Conservation (phyloP, 2,113 vertebrate genomes). For the Arothron firmamentum region DNA sequence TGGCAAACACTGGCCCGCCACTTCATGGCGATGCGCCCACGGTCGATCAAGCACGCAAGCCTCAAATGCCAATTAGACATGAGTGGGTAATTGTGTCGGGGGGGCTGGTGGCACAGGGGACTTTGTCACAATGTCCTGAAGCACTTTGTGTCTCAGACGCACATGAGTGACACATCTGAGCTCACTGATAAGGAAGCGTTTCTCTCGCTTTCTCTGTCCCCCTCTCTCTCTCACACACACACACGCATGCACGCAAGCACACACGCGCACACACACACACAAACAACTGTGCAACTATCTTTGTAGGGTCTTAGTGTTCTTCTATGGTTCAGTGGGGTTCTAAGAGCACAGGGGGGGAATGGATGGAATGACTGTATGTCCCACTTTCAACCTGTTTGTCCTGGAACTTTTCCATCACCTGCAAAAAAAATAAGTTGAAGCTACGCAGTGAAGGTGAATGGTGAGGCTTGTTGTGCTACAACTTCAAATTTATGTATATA, state of each 20-base stretch:
- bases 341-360: too few species aligned
- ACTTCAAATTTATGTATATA: too few species aligned
- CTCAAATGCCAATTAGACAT: constrained; percentile 79
- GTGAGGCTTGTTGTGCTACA: too few species aligned
- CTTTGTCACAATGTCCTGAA: constrained; percentile 73
- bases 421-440: too few species aligned
- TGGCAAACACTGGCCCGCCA: constrained; percentile 71
- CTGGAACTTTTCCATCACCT: too few species aligned
- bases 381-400: too few species aligned
- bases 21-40: constrained; percentile 76
- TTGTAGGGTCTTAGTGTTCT: too few species aligned
- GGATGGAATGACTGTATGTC: too few species aligned
- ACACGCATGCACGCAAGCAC: not conserved
- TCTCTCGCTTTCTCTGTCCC: constrained; percentile 17
- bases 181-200: constrained; percentile 44
- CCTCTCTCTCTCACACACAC: constrained; percentile 4
- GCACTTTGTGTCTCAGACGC: constrained; percentile 70
- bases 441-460: too few species aligned
- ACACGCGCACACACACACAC: not conserved
- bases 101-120: constrained; percentile 73
- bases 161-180: constrained; percentile 67
- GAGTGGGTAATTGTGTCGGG: constrained; percentile 77
- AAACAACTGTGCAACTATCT: too few species aligned
- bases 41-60: constrained; percentile 77
- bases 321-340: too few species aligned